A percentile compares a stretch with the other conserved stretches of the same genome.
Conservation (phyloP, 2,797 vertebrate genomes). For the Hemibagrus guttatus region DNA sequence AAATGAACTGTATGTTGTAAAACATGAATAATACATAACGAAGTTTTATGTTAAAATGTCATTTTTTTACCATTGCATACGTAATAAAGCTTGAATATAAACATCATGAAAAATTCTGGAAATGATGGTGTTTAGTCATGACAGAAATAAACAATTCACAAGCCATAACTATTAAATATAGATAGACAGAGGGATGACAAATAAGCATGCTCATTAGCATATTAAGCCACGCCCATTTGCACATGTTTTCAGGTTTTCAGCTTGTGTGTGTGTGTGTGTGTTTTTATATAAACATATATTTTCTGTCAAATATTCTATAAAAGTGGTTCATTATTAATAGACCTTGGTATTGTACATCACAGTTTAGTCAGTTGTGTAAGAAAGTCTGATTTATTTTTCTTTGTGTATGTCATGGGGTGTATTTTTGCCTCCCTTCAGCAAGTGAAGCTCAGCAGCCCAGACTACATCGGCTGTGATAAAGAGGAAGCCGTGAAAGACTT, state of each 20-base stretch:
- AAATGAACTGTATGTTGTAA: neutral
- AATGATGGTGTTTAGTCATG: neutral
- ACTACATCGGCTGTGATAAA: conserved; percentile 82
- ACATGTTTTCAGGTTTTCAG: neutral
- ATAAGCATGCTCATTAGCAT: neutral
- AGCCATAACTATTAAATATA: neutral
- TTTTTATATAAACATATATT: neutral
- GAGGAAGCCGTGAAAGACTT: conserved; percentile 88
- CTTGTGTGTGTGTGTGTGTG: no score
- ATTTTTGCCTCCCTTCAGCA: conserved; percentile 70
- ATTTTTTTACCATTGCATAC: neutral
- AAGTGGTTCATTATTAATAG: neutral
- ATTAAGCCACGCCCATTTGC: neutral
- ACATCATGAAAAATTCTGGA: neutral
- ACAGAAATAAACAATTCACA: neutral
- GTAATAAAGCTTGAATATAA: neutral
- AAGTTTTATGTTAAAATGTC: neutral
- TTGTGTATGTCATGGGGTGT: neutral
- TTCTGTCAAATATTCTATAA: neutral
- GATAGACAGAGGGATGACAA: neutral
- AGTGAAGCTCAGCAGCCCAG: conserved; percentile 91
- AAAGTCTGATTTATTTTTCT: neutral
- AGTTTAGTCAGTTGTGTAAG: neutral
- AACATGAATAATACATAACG: neutral
- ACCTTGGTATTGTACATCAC: neutral